Conservation (phyloP, 2,888 invertebrate species). For the Glyphotaelius pellucidus region DNA sequence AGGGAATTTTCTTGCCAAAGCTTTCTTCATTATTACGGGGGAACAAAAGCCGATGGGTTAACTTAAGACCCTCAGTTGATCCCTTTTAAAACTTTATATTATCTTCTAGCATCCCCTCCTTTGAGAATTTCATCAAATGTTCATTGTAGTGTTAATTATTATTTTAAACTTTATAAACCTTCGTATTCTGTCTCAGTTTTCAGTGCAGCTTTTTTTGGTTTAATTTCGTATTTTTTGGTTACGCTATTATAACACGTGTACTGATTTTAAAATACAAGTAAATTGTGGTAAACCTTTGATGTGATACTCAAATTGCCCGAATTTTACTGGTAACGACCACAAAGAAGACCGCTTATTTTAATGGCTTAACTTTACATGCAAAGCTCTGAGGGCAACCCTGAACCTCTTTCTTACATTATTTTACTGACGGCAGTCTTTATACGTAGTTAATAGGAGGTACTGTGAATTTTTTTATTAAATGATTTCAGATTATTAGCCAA, state of each 20-base stretch:
- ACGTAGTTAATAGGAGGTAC: background rate
- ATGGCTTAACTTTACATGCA: conserved; percentile 39
- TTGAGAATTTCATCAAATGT: conserved; percentile 61
- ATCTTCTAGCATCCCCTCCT: conserved; percentile 56
- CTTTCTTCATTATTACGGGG: conserved; percentile 58
- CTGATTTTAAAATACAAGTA: conserved; percentile 28
- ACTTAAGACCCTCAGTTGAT: conserved; percentile 64
- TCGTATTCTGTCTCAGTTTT: background rate
- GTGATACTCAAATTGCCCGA: conserved; percentile 34
- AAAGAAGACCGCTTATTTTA: conserved; percentile 35
- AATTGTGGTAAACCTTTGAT: conserved; percentile 34
- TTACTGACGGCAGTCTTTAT: background rate
- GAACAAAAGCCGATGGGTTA: conserved; percentile 58
- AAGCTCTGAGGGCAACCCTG: background rate
- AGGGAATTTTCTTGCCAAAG: conserved; percentile 33
- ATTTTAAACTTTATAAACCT: conserved; percentile 12
- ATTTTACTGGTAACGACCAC: conserved; percentile 8
- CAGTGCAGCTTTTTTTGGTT: background rate
- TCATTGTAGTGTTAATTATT: conserved; percentile 50
- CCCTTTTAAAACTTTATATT: conserved; percentile 57
- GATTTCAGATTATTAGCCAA: background rate
- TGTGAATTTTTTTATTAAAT: background rate
- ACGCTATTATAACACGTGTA: conserved; percentile 25
- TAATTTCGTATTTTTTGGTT: background rate
- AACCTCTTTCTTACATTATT: background rate